Evolutionary conservation across 2,888 invertebrate species (phyloP), one percentile per base, ranked within the genome.

Genomic region (Meteorus cinctellus): DNA sequence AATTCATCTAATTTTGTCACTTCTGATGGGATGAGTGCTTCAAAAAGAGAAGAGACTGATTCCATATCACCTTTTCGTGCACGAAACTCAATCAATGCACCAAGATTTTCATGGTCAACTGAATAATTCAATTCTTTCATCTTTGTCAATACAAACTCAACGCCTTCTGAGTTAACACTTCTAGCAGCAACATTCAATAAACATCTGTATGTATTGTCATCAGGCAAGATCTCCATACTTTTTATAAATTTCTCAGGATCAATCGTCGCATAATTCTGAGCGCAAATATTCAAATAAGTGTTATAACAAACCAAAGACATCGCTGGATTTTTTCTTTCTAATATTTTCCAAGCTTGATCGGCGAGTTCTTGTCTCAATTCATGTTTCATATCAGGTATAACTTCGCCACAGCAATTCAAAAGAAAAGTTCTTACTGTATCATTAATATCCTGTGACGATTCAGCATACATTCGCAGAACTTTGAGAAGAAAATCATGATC

Each of bases 21-120:
- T 72, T 92, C 91, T 0, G 92, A 90, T 0, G 92, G 91, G 67
- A 88, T 90, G 93, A 94, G 93, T 86, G 92, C 92, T 51, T 90
- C 89, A 5, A 93, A 82, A 0, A 93, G 91, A 75, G 91, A 88
- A 81, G 91, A 87, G 2, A 91, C 91, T 36, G 90, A 91, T 1
- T 89, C 73, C 1, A 91, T 72, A 78, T 92, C 90, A 0, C 87
- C 88, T 67, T 80, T 85, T 1, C 84, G 84, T 0, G 86, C 85
- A 85, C 94, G 92, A 14, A 92, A 93, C 73, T 93, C 85, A 12
- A 94, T 91, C 0, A 95, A 89, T 0, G 92, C 90, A 81, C 92
- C 92, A 72, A 93, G 93, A 27, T 92, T 89, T 75, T 88, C 89
- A 82, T 93, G 93, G n/a, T 92, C 92, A 0, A 93, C 89, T 0